A percentile compares a stretch with the other conserved stretches of the same genome.
phyloP scores from a whole-genome alignment of 1,140 invertebrate genomes.

The Drosophila subpulchrella region DNA sequence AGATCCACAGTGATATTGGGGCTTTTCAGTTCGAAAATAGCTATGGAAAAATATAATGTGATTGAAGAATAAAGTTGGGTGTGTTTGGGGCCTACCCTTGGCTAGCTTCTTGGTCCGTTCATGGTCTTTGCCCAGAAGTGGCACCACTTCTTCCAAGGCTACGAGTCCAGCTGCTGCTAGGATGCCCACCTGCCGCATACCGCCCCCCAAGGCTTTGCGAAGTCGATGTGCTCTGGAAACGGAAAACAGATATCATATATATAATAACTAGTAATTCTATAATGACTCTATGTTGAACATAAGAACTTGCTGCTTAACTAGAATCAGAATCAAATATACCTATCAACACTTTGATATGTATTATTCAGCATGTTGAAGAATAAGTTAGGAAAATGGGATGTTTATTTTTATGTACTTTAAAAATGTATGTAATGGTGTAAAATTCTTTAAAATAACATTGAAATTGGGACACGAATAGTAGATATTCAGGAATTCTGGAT shows the following conservation, averaged over 20 bases:
- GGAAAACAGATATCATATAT: neutral
- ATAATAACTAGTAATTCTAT: too few species aligned
- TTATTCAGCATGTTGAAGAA: too few species aligned
- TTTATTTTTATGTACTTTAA: too few species aligned
- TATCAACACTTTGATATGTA: too few species aligned
- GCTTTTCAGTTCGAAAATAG: constrained; percentile 86
- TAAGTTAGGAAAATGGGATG: too few species aligned
- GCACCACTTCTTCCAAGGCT: constrained; percentile 91
- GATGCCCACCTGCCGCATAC: constrained; percentile 95
- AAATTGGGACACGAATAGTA: too few species aligned
- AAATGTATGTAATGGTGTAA: too few species aligned
- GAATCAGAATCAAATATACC: too few species aligned
- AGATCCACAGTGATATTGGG: constrained; percentile 88
- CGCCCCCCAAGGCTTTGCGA: constrained; percentile 95
- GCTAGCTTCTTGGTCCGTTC: constrained; percentile 89
- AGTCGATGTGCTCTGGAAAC: constrained; percentile 85
- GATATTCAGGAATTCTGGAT: too few species aligned
- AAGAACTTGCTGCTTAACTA: too few species aligned
- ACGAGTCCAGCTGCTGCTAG: constrained; percentile 94
- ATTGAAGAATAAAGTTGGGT: constrained; percentile 7
- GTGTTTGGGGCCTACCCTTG: constrained; percentile 85
- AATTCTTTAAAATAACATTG: too few species aligned
- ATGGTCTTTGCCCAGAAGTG: constrained; percentile 91
- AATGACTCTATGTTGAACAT: too few species aligned
- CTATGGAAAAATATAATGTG: constrained; percentile 77